A percentile compares a stretch with the other conserved stretches of the same genome.
These are phyloP conservation scores for Crioceris asparagi DNA, from an alignment of 2,888 invertebrate species.

Conservation along the genomic window DNA sequence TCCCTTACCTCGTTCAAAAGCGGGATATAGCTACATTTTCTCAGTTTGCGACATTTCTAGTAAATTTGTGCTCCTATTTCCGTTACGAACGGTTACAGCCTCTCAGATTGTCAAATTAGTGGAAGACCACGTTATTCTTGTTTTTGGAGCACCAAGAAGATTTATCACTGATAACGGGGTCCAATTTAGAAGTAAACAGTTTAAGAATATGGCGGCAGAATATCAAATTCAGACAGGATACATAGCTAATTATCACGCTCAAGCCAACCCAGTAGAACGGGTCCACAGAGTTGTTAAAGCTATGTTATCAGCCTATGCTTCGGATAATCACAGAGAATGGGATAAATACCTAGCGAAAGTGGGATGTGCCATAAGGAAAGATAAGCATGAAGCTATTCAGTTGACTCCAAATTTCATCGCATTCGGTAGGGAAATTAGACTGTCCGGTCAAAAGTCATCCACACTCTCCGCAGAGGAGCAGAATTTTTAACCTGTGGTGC, in stretches of 20 bases:
- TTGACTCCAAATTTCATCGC: neutral
- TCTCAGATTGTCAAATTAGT: neutral
- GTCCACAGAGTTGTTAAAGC: no score
- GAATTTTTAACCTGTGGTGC: neutral
- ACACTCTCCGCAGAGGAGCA: neutral
- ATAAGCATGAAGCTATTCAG: conserved; percentile 1
- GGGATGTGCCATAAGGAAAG: neutral
- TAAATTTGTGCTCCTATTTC: conserved; percentile 10
- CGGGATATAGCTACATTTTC: conserved; percentile 9
- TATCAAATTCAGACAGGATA: no score
- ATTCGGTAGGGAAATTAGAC: neutral
- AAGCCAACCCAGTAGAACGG: no score
- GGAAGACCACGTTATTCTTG: neutral
- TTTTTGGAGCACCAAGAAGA: conserved; percentile 1
- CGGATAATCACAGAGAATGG: no score
- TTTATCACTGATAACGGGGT: conserved; percentile 3
- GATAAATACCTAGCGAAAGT: neutral
- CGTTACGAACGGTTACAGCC: conserved; percentile 10
- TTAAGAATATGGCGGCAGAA: neutral
- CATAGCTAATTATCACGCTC: no score
- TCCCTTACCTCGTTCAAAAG: conserved; percentile 12
- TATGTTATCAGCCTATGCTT: neutral
- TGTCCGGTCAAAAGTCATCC: neutral
- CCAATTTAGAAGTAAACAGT: neutral
- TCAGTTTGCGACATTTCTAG: conserved; percentile 9